Evolutionary conservation across 2,888 invertebrate genomes (phyloP).

Genomic region (Eupithecia dodoneata): DNA sequence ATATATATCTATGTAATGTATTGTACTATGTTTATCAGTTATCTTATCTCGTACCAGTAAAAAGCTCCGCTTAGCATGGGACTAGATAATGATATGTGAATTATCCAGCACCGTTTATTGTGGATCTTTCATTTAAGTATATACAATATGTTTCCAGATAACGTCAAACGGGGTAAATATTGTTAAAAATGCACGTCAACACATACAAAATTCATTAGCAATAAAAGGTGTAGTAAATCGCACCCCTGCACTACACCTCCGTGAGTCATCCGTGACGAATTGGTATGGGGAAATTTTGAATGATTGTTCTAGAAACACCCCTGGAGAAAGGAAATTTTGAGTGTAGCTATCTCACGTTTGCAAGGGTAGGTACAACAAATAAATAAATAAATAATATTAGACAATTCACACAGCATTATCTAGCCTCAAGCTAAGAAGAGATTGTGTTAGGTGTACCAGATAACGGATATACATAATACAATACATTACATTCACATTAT

Average conservation of each 20-base stretch:
- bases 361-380: not conserved
- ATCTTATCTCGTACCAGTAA: too few species aligned
- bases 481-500: too few species aligned
- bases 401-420: too few species aligned
- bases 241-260: constrained; percentile 40
- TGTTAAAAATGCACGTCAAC: not conserved
- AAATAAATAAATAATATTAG: not conserved
- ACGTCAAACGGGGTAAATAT: not conserved
- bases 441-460: too few species aligned
- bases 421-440: too few species aligned
- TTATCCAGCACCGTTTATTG: too few species aligned
- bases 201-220: constrained; percentile 6
- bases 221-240: constrained; percentile 31
- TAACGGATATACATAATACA: too few species aligned
- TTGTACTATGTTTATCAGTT: too few species aligned
- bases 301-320: constrained; percentile 34
- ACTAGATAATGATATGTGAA: too few species aligned
- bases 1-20: too few species aligned
- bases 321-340: not conserved
- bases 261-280: constrained; percentile 43
- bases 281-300: constrained; percentile 46
- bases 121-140: too few species aligned
- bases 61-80: too few species aligned
- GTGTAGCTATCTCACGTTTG: not conserved
- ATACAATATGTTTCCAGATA: not conserved